phyloP scores from a whole-genome alignment of 2,113 vertebrate genomes.

The Ibidorhyncha struthersii region DNA sequence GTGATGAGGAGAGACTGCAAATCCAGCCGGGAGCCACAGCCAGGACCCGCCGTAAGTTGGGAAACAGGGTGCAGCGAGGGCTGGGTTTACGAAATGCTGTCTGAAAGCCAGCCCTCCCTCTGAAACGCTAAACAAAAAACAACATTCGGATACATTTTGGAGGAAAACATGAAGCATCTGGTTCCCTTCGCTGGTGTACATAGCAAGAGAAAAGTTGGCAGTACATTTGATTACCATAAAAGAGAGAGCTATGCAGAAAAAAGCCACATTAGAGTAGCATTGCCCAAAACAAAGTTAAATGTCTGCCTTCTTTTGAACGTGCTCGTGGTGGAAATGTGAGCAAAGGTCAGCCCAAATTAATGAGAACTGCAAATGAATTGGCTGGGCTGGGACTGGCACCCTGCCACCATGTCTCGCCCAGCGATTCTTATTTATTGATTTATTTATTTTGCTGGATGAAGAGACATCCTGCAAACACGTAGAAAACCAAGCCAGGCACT shows the following conservation, averaged over 20 bases:
- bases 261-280: constrained; percentile 73
- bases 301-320: constrained; percentile 70
- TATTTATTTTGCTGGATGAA: constrained; percentile 23
- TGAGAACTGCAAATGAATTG: constrained; percentile 63
- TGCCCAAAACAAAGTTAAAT: constrained; percentile 77
- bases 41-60: constrained; percentile 58
- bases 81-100: constrained; percentile 61
- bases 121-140: constrained; percentile 76
- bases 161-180: constrained; percentile 79
- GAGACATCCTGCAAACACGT: constrained; percentile 10
- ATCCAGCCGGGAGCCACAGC: constrained; percentile 60
- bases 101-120: constrained; percentile 69
- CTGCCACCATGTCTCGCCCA: not conserved
- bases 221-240: constrained; percentile 81
- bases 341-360: constrained; percentile 68
- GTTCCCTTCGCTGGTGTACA: constrained; percentile 79
- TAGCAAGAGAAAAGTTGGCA: constrained; percentile 79
- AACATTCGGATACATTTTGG: constrained; percentile 71
- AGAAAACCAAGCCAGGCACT: not conserved
- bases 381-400: constrained; percentile 17
- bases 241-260: constrained; percentile 75
- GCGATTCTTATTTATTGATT: constrained; percentile 20
- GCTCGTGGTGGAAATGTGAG: constrained; percentile 57
- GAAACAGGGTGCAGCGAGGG: constrained; percentile 46
- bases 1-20: not conserved